Base-by-base conservation (phyloP, 2,888 invertebrate genomes). In the Scrobipalpa costella region DNA sequence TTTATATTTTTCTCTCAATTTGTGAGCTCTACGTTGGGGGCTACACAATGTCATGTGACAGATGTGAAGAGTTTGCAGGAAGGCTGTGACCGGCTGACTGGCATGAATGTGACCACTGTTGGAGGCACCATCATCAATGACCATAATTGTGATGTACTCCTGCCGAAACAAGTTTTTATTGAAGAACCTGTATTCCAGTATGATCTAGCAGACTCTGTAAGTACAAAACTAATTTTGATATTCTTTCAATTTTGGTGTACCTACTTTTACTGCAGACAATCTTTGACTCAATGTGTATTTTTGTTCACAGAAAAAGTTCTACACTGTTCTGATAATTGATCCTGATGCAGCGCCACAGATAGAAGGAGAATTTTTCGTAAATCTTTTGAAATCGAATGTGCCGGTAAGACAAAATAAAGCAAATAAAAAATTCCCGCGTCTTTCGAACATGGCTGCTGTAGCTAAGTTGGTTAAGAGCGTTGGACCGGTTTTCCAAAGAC, bases 381-480 rank as follows among this genome's bases (percentile, higher is more conserved):
- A 92, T 68, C 86, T 92, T 88, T 70, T 92, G 57, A 91, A 90
- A 67, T 86, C 89, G 3, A 92, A 92, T 71, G 83, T 92, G 67
- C 88, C 89, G 36, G 92, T 92, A 76, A 86, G 90, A 83, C 5
- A 44, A 44, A 11, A 44, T n/a, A 44, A n/a, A n/a, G n/a, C 44
- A 44, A n/a, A n/a, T n/a, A n/a, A n/a, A n/a, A n/a, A n/a, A n/a
- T n/a, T n/a, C n/a, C n/a, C n/a, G n/a, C n/a, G n/a, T n/a, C n/a
- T n/a, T n/a, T n/a, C n/a, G n/a, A n/a, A n/a, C n/a, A n/a, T n/a
- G n/a, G n/a, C n/a, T n/a, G n/a, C n/a, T n/a, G n/a, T n/a, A n/a
- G n/a, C n/a, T n/a, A n/a, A n/a, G n/a, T n/a, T n/a, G n/a, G n/a
- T n/a, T n/a, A n/a, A n/a, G n/a, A n/a, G n/a, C n/a, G n/a, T n/a